These are phyloP conservation scores for Phrynocephalus forsythii DNA, from an alignment of 2,797 vertebrate genomes.

Conservation along the genomic window DNA sequence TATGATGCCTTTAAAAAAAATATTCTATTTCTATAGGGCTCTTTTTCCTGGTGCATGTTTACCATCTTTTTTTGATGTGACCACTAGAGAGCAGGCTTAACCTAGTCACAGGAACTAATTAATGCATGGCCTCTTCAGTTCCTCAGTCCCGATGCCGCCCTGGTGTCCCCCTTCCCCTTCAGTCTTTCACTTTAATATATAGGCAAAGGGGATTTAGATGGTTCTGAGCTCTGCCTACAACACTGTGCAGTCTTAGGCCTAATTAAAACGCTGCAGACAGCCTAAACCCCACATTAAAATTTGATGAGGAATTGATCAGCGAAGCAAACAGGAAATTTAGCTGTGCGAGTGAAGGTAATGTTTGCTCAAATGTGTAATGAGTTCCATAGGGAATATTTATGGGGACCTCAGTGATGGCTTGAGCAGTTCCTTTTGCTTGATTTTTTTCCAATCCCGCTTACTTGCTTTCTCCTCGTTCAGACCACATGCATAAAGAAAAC, in stretches of 20 bases:
- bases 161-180: constrained; percentile 43
- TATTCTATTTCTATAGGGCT: not conserved
- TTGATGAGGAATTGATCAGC: constrained; percentile 84
- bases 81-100: constrained; percentile 90
- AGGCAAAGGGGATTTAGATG: constrained; percentile 64
- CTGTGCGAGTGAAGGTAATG: constrained; percentile 80
- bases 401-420: constrained; percentile 75
- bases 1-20: not conserved
- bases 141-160: constrained; percentile 20
- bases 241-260: constrained; percentile 80
- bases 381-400: constrained; percentile 80
- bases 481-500: constrained; percentile 30
- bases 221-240: constrained; percentile 74
- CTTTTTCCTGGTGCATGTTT: not conserved
- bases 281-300: constrained; percentile 82
- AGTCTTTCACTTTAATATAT: constrained; percentile 47
- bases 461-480: constrained; percentile 44
- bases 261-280: constrained; percentile 85
- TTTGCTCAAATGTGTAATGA: constrained; percentile 85
- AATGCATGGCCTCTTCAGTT: constrained; percentile 58
- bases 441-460: constrained; percentile 58
- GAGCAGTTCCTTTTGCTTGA: constrained; percentile 69
- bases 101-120: constrained; percentile 76
- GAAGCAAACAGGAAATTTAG: constrained; percentile 84
- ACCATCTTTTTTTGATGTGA: constrained; percentile 47